Evolutionary conservation across 2,888 invertebrate species (phyloP).

Genomic region (Torymus auratus): DNA sequence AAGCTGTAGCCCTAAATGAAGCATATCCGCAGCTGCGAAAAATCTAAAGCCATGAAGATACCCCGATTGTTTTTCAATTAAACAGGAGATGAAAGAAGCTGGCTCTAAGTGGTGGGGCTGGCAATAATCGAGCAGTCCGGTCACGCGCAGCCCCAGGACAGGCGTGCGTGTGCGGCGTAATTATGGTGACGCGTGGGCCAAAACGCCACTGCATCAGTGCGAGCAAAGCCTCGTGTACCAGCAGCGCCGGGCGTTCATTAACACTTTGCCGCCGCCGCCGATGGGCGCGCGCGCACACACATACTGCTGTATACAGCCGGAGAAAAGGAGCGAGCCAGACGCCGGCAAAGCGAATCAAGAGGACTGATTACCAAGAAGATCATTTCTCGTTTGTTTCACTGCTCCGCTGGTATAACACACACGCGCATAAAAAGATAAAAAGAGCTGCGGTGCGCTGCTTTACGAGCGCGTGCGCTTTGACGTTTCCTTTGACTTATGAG

Average conservation of each 20-base stretch:
- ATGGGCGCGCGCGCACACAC: constrained; percentile 33
- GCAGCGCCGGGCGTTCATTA: constrained; percentile 66
- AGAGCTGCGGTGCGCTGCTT: background rate
- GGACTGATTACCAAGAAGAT: constrained; percentile 56
- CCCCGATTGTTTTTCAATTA: constrained; percentile 48
- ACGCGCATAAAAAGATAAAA: too few species aligned
- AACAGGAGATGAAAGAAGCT: constrained; percentile 34
- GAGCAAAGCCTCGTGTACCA: background rate
- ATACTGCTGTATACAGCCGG: background rate
- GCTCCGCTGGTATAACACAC: background rate
- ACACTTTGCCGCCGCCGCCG: constrained; percentile 60
- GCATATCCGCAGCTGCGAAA: background rate
- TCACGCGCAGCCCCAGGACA: constrained; percentile 69
- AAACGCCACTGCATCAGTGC: constrained; percentile 64
- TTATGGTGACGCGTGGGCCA: constrained; percentile 73
- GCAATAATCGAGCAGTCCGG: constrained; percentile 64
- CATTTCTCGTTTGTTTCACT: constrained; percentile 51
- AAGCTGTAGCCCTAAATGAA: background rate
- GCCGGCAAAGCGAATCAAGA: constrained; percentile 53
- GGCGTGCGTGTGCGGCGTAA: constrained; percentile 72
- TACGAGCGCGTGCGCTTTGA: background rate
- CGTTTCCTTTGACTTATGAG: constrained; percentile 34
- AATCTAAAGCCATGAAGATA: background rate
- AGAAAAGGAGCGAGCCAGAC: constrained; percentile 37
- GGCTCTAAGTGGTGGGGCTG: constrained; percentile 26